A percentile compares a stretch with the other conserved stretches of the same genome.
Conservation (phyloP, 92 coral and sea anemone genomes). For the Epizoanthus fatuus region DNA sequence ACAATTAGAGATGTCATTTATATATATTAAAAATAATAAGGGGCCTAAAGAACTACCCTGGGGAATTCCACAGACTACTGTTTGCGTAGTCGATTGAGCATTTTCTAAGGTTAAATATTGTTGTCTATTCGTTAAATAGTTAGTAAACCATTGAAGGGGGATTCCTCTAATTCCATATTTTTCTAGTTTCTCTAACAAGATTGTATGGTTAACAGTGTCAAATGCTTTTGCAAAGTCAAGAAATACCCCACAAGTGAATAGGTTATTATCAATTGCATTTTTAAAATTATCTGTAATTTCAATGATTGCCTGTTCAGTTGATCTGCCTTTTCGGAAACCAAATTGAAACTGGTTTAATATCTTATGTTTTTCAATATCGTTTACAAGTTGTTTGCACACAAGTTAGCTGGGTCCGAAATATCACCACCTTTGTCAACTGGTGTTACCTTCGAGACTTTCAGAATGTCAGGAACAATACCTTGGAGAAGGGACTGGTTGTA, state of each 20-base stretch:
- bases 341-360: constrained; percentile 36
- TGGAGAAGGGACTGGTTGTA: constrained; percentile 37
- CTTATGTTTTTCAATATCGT: constrained; percentile 41
- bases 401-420: constrained; percentile 54
- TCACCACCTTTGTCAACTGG: constrained; percentile 69
- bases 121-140: constrained; percentile 13
- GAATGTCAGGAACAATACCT: constrained; percentile 56
- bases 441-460: constrained; percentile 59
- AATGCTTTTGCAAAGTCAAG: too few species aligned
- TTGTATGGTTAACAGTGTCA: too few species aligned
- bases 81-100: background rate
- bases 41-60: constrained; percentile 9
- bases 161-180: constrained; percentile 19
- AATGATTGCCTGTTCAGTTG: background rate
- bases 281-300: too few species aligned
- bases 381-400: too few species aligned
- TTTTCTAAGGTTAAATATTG: background rate
- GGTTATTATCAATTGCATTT: too few species aligned
- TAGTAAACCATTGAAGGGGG: constrained; percentile 1
- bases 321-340: constrained; percentile 30
- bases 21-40: too few species aligned
- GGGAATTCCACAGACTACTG: constrained; percentile 3
- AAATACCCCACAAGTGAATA: too few species aligned
- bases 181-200: background rate
- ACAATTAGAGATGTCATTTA: too few species aligned